Evolutionary conservation across 2,797 vertebrate species (phyloP).

Genomic region (Microctenopoma stevenorrisi): DNA sequence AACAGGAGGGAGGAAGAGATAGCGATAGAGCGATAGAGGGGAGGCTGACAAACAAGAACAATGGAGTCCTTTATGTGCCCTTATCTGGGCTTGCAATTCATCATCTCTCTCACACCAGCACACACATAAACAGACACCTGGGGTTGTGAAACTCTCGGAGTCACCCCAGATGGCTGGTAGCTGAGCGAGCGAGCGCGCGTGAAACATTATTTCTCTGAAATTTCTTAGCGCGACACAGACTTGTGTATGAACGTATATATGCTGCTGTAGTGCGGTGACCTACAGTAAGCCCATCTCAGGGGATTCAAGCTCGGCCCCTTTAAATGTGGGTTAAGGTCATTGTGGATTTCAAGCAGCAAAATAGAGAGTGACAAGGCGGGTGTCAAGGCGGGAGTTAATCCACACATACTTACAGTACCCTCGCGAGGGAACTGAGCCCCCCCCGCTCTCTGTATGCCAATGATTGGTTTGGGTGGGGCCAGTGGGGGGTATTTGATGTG

Average conservation of each 20-base stretch:
- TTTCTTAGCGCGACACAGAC: neutral
- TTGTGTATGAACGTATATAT: neutral
- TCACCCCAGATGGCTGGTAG: constrained; percentile 13
- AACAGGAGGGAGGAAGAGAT: constrained; percentile 33
- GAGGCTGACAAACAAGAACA: constrained; percentile 76
- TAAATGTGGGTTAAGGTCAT: constrained; percentile 62
- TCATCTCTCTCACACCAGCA: constrained; percentile 54
- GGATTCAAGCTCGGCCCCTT: constrained; percentile 47
- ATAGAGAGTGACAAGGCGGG: constrained; percentile 11
- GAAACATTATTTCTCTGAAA: neutral
- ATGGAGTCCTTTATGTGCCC: constrained; percentile 75
- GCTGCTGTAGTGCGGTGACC: constrained; percentile 12
- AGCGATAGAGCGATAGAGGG: constrained; percentile 38
- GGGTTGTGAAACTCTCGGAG: constrained; percentile 36
- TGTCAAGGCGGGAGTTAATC: constrained; percentile 51
- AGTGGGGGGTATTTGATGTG: constrained; percentile 65
- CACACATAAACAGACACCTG: constrained; percentile 44
- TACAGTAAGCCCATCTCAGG: constrained; percentile 30
- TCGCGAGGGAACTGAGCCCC: constrained; percentile 5
- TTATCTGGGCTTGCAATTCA: constrained; percentile 74
- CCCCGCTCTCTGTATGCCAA: constrained; percentile 28
- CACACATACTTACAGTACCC: constrained; percentile 28
- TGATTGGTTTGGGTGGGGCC: constrained; percentile 70
- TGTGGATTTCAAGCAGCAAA: constrained; percentile 56
- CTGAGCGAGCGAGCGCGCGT: neutral